A percentile compares a stretch with the other conserved stretches of the same genome.
Conservation (phyloP, 2,113 vertebrate genomes). For the Phoenicopterus ruber region DNA sequence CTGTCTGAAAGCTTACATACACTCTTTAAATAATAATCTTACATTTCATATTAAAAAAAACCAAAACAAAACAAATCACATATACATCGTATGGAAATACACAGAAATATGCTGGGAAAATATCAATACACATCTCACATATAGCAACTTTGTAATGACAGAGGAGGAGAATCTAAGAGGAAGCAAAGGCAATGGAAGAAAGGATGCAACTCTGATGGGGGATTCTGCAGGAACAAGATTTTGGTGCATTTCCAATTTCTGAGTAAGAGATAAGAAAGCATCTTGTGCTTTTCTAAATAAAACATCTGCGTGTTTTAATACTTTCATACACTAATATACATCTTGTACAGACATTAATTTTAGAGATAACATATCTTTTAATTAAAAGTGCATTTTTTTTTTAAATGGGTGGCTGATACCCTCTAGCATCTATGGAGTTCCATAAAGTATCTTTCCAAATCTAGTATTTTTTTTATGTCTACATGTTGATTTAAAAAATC, state of each 20-base stretch:
- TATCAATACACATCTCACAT: not conserved
- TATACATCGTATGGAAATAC: not conserved
- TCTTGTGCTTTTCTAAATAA: not conserved
- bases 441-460: not conserved
- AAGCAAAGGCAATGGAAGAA: not conserved
- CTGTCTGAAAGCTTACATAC: not conserved
- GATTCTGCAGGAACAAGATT: not conserved
- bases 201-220: not conserved
- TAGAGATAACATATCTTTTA: conserved; percentile 14
- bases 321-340: not conserved
- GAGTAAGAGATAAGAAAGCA: not conserved
- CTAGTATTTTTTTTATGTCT: not conserved
- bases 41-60: not conserved
- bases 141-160: rapidly evolving
- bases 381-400: not conserved
- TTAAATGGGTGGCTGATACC: not conserved
- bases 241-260: not conserved
- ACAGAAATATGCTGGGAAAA: not conserved
- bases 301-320: not conserved
- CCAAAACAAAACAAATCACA: not conserved
- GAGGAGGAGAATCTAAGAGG: not conserved
- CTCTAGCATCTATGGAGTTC: not conserved
- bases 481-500: not conserved
- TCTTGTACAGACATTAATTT: not conserved
- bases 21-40: not conserved